Evolutionary conservation across 2,888 invertebrate species (phyloP), one percentile per base, ranked within the genome.

Genomic region (Calliopum simillimum): DNA sequence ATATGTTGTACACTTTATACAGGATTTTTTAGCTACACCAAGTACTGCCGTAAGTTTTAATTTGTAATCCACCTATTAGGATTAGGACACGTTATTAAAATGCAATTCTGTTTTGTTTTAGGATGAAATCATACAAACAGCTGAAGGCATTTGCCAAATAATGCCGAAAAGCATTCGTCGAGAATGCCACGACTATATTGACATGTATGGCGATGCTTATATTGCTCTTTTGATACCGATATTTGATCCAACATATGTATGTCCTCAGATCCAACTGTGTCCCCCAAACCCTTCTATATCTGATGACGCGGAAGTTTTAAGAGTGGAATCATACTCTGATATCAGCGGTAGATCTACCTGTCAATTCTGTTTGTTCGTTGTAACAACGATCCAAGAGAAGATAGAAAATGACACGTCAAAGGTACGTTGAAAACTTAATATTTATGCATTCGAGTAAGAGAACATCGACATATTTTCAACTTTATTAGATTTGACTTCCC

Each of bases 351-450:
- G 92, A 77, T 89, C 90, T 19, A 92, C 90, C 78, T 96, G 97
- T 81, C 93, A 94, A 1, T 86, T 97, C 11, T 97, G 97, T 80
- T 88, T 96, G 71, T 92, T 95, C 82, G 94, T 94, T 4, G 90
- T 96, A 0, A 89, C 91, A 70, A 90, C 94, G 84, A 86, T 95
- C n/a, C 92, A 94, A 80, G 86, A 89, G 46, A 88, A 90, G 85
- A 89, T 96, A 13, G 90, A 92, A 79, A 88, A 91, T 74, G 91
- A 94, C 78, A 92, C 90, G 80, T 93, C 93, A 43, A 92, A 93
- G 89, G 93, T 93, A 84, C 81, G 81, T 47, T 11, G 19, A 8
- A n/a, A 33, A 11, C 25, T 8, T 19, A 49, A 16, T 49, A n/a
- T 11, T 16, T 33, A 33, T 8, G n/a, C 12, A n/a, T 1, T 43